Percentiles rank a stretch among this genome's conserved stretches.
These are phyloP conservation scores for Vidua chalybeata DNA, from an alignment of 2,113 vertebrate genomes.

Conservation along the genomic window DNA sequence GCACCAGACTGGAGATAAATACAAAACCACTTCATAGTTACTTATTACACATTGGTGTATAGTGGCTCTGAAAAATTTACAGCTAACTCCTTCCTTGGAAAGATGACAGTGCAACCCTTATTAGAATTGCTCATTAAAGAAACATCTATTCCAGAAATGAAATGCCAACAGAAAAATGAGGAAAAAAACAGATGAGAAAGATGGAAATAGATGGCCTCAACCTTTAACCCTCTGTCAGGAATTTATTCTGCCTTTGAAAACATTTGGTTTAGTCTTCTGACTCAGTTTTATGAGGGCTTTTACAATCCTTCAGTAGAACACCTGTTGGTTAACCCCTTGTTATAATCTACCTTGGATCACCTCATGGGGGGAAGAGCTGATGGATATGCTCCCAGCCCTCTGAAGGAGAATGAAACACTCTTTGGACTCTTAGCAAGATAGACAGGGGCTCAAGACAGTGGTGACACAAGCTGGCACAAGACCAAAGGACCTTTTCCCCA, in stretches of 20 bases:
- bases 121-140: neutral
- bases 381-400: neutral
- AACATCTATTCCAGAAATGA: neutral
- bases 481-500: neutral
- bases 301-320: neutral
- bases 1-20: neutral
- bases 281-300: neutral
- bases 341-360: neutral
- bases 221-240: conserved; percentile 1
- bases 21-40: neutral
- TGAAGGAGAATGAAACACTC: neutral
- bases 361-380: neutral
- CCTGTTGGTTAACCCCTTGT: neutral
- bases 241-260: conserved; percentile 24
- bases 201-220: conserved; percentile 13
- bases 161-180: neutral
- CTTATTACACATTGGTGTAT: neutral
- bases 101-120: neutral
- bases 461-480: neutral
- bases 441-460: neutral
- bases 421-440: neutral
- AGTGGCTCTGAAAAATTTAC: neutral
- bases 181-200: neutral
- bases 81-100: neutral
- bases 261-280: neutral